Conservation (phyloP, 2,797 vertebrate species). For the Pseudopleuronectes americanus region DNA sequence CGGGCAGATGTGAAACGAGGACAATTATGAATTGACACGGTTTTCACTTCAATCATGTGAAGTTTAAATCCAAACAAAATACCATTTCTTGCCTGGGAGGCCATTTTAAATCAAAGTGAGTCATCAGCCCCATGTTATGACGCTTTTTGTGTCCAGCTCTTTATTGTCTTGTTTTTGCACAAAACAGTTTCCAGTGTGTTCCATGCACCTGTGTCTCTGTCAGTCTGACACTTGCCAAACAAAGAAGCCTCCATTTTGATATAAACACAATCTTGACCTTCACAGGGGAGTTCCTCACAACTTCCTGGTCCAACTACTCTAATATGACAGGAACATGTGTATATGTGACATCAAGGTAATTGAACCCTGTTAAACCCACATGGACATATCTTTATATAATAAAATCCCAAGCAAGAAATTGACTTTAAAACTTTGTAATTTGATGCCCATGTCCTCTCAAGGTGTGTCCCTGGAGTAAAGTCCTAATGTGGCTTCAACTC, state of each 20-base stretch:
- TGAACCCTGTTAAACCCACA: neutral
- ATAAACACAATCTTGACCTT: slow-evolving; percentile 48
- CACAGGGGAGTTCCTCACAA: neutral
- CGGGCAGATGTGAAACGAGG: neutral
- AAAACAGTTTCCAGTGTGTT: slow-evolving; percentile 39
- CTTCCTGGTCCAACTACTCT: neutral
- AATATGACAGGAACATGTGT: neutral
- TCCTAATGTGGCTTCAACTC: neutral
- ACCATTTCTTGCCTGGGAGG: neutral
- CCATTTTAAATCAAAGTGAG: neutral
- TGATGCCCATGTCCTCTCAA: neutral
- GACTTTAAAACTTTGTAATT: neutral
- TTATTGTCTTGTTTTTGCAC: slow-evolving; percentile 7
- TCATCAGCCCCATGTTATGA: neutral
- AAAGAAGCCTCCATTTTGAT: neutral
- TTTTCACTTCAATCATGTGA: neutral
- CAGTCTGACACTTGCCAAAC: slow-evolving; percentile 17
- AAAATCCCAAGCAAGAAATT: neutral
- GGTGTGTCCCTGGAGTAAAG: neutral
- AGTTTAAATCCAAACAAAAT: neutral
- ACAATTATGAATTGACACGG: neutral
- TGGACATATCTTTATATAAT: neutral
- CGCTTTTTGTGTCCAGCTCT: neutral
- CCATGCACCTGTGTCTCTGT: slow-evolving; percentile 8
- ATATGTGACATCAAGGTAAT: neutral